These are phyloP conservation scores for Nebria ingens DNA, from an alignment of 1,140 invertebrate genomes.

Conservation along the genomic window DNA sequence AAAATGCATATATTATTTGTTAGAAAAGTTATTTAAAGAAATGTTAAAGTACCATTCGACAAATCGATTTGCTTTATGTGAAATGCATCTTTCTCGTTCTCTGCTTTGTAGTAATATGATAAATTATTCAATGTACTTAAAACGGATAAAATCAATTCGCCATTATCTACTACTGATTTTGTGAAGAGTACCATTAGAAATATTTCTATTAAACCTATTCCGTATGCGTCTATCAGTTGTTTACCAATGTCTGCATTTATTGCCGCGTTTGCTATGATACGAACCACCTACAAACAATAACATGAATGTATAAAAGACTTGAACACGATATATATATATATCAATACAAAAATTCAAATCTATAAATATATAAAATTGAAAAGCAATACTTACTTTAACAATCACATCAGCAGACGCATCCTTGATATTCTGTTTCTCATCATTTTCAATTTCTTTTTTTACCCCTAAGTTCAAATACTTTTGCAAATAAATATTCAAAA, in stretches of 20 bases:
- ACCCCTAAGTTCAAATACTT: conserved; percentile 29
- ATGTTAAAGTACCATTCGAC: conserved; percentile 26
- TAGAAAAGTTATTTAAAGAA: too few species aligned
- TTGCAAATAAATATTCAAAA: conserved; percentile 49
- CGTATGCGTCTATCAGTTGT: conserved; percentile 36
- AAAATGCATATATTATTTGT: background rate
- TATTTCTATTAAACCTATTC: conserved; percentile 37
- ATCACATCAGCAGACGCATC: conserved; percentile 50
- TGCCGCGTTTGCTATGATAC: conserved; percentile 63
- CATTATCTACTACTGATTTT: conserved; percentile 45
- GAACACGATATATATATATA: background rate
- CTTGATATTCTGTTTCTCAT: conserved; percentile 32
- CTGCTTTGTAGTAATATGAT: conserved; percentile 45
- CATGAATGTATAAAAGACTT: background rate
- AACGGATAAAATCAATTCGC: conserved; percentile 52
- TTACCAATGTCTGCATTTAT: conserved; percentile 58
- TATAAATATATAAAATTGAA: background rate
- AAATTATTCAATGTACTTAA: conserved; percentile 57
- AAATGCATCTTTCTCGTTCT: conserved; percentile 31
- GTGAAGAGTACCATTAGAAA: conserved; percentile 38
- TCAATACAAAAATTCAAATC: conserved; percentile 9
- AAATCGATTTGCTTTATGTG: conserved; percentile 32
- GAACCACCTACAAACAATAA: conserved; percentile 38
- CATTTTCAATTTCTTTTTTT: conserved; percentile 19
- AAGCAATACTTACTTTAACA: conserved; percentile 42